Base-by-base conservation (phyloP, 2,888 invertebrate species). In the Hypomecis punctinalis region DNA sequence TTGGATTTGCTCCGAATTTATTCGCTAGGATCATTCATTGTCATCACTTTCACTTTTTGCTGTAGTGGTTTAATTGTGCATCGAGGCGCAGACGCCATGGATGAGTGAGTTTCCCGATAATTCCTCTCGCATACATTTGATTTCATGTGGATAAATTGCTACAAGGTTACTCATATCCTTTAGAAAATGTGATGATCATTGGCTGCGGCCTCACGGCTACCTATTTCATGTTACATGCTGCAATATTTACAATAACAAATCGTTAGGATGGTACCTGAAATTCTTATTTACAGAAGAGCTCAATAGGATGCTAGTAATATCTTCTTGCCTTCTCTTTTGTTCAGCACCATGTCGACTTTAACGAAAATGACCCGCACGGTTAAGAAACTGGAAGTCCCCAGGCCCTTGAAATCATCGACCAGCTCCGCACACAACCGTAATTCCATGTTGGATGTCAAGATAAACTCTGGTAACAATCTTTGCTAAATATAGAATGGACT, bases 311-410 rank as follows among this genome's bases (percentile, higher is more conserved):
- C 11, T 36, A 10, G 23, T 52, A n/a, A 6, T 6, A 10, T 6
- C 40, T 33, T 10, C n/a, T 11, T 45, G 13, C 35, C 7, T 52
- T 51, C 53, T 49, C 65, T 69, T 75, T 68, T 76, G 70, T 82
- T 75, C 78, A 91, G 90, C 91, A 92, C 89, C 87, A 93, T 93
- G 93, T 92, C 93, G 91, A 93, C 93, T 89, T 86, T 91, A 85
- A 93, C 93, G 91, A 95, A 95, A 93, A 94, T 94, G 90, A 94
- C 94, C 89, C 94, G 96, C 89, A 94, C 95, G 79, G 94, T 95
- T 67, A 96, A 96, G 89, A 96, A 96, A 91, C 93, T 96, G 78
- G 96, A 96, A 90, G 95, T 96, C 82, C 96, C 96, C 76, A 94
- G 96, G 87, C 96, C 96, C 80, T 90, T 96, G 74, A 96, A 96